Evolutionary conservation across 2,888 invertebrate species (phyloP), one percentile per base, ranked within the genome.

Genomic region (Laothoe populi): DNA sequence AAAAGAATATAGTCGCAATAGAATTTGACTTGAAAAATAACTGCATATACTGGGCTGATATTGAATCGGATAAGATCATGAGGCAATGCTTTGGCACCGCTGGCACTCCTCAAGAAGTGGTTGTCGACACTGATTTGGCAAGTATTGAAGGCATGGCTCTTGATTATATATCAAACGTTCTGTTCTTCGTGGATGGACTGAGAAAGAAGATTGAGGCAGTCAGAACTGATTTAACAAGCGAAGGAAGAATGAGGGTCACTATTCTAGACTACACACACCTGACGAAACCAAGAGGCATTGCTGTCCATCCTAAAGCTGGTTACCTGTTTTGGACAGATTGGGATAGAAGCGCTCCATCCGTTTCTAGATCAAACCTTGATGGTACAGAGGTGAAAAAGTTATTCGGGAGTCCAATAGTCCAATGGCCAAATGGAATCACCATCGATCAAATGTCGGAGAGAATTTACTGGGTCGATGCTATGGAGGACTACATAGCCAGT

Each of bases 31-130:
- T 97, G 87, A 94, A 94, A 65, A 96, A 96, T 70, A 97, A 97
- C 76, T 97, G 97, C 79, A 93, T 98, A 0, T 98, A 96, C 83
- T 98, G 97, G 96, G 97, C 97, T 0, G 98, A 98, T 79, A 96
- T 97, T 64, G 95, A 96, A 60, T 89, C 95, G 8, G 96, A 97
- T 73, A 95, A 95, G 23, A 97, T 98, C 66, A 95, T 95, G 64
- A 93, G 96, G 16, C 96, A 96, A 73, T 96, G 96, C 78, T 94
- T 97, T 70, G 94, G 95, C 73, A 96, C 96, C 2, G 16, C 10
- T 5, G 94, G 93, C 0, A 93, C 93, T 45, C 87, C 88, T 8
- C 94, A 95, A 4, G 96, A 97, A 83, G 93, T 96, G 16, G 89
- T 98, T 0, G 95, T 98, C 0, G 95, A 96, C 57, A 95, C 94